Base-by-base conservation (phyloP, 2,113 vertebrate species). In the Noctilio leporinus region DNA sequence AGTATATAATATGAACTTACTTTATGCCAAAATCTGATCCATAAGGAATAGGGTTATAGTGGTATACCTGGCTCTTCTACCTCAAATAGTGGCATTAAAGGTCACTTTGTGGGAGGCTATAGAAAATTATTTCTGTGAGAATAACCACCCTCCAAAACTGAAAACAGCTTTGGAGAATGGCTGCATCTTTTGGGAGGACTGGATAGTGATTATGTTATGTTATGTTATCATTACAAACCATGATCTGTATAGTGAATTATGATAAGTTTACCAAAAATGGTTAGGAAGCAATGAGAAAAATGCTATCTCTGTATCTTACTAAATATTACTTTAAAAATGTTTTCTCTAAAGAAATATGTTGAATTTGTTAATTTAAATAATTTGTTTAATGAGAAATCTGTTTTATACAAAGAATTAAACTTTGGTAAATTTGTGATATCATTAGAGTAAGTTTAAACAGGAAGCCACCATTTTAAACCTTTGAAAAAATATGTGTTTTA, bases 221-320 rank as follows among this genome's bases (percentile, higher is more conserved):
- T 96, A 65, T 45, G 28, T 72, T 69, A 83, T 75, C 24, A 51
- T 65, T 92, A 33, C 86, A 88, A 75, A 45, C 30, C 33, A 87
- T 75, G 33, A 86, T 70, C 26, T 94, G 19, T 86, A 49, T 51
- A 70, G 40, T 81, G 81, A 90, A 92, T 65, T 47, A 67, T 30
- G 65, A 57, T 70, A 88, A 72, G 20, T 90, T 96, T 96, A 10
- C 70, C 28, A 53, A 93, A n/a, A 88, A 82, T 92, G 4, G 40
- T 78, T 95, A 89, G 17, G 47, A 95, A 72, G 35, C 73, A 85
- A 62, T 43, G 33, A 95, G 38, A 94, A 84, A 90, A 57, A 30
- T 72, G 47, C 35, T 82, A 17, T 51, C 5, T 87, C 9, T 84
- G 14, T 49, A 75, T 84, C 20, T 90, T 91, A 91, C 33, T 47